A percentile compares a stretch with the other conserved stretches of the same genome.
phyloP scores from a whole-genome alignment of 2,888 invertebrate genomes.

The Lasioglossum calceatum region DNA sequence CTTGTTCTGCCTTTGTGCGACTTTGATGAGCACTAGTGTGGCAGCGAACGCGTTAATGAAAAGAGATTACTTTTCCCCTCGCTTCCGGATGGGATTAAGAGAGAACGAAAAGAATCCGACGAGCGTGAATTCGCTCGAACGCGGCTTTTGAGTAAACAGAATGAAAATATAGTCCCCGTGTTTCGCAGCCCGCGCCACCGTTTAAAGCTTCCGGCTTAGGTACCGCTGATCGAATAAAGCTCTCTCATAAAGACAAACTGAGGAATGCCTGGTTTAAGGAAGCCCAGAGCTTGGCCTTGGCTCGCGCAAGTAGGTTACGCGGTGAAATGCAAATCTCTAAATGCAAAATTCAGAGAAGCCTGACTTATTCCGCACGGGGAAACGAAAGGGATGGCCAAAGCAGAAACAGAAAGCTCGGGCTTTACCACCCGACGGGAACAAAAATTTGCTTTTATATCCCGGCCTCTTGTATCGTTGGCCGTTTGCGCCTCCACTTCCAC shows the following conservation, averaged over 20 bases:
- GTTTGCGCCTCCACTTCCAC: background rate
- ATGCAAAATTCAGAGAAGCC: constrained; percentile 31
- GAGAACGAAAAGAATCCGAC: background rate
- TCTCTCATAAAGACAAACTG: constrained; percentile 37
- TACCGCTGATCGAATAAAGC: constrained; percentile 45
- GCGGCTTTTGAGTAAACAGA: constrained; percentile 16
- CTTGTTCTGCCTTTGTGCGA: too few species aligned
- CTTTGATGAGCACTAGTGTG: too few species aligned
- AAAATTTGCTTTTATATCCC: background rate
- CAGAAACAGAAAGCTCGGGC: background rate
- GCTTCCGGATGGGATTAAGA: background rate
- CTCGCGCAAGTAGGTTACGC: constrained; percentile 46
- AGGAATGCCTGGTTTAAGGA: constrained; percentile 35
- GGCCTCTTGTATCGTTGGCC: background rate
- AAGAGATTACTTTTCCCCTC: background rate
- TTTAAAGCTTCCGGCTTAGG: constrained; percentile 32
- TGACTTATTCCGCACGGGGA: constrained; percentile 16
- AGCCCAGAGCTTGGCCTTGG: constrained; percentile 27
- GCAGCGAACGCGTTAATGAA: too few species aligned
- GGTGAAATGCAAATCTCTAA: constrained; percentile 53
- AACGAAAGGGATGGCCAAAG: background rate
- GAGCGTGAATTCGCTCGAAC: background rate
- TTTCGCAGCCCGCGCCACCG: constrained; percentile 1
- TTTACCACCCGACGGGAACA: background rate
- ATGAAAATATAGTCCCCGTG: constrained; percentile 32